These are phyloP conservation scores for Polypedilum vanderplanki DNA, from an alignment of 1,140 invertebrate species.

Conservation along the genomic window DNA sequence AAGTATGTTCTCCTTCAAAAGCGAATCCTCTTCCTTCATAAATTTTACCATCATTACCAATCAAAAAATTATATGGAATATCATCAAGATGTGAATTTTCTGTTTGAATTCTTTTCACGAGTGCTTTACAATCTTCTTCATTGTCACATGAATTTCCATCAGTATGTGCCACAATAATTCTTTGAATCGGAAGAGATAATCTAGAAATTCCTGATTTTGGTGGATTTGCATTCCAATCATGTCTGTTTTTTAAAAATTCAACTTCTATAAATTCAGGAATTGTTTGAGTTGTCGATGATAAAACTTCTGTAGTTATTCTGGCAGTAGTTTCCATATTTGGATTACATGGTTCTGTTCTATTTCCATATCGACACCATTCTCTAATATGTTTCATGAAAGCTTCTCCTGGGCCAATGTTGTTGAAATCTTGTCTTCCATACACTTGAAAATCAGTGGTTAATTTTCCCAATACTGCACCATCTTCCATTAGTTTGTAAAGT, in stretches of 20 bases:
- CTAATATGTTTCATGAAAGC: too few species aligned
- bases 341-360: too few species aligned
- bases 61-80: constrained; percentile 41
- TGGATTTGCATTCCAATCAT: constrained; percentile 55
- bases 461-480: background rate
- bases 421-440: background rate
- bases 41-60: too few species aligned
- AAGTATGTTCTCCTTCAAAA: constrained; percentile 35
- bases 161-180: constrained; percentile 51
- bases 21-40: too few species aligned
- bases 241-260: constrained; percentile 28
- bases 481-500: background rate
- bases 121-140: constrained; percentile 41
- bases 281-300: background rate
- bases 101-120: constrained; percentile 48
- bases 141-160: constrained; percentile 41
- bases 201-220: constrained; percentile 41
- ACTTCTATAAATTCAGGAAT: too few species aligned
- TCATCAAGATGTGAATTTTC: constrained; percentile 46
- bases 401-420: background rate
- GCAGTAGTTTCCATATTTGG: background rate
- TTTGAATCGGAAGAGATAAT: constrained; percentile 44
- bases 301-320: background rate
- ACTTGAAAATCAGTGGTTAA: background rate
- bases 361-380: background rate